Evolutionary conservation across 2,888 invertebrate species (phyloP), one percentile per base, ranked within the genome.

Genomic region (Stenchaetothrips biformis): DNA sequence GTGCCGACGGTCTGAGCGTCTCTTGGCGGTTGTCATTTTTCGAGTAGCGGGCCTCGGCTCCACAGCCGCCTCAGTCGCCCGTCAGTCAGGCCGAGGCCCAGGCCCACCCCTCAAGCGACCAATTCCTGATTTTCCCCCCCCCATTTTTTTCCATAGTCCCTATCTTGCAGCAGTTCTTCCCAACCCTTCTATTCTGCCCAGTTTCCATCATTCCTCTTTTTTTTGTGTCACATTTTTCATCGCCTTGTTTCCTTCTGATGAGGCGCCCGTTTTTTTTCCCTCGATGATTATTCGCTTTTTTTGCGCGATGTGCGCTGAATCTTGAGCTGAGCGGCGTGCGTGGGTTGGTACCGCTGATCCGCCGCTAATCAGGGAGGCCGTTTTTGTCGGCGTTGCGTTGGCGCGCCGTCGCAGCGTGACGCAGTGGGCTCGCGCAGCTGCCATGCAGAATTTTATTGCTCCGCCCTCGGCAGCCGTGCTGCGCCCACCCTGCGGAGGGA

Each of bases 401-500:
- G 37, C 37, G 37, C 37, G 37, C 37, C 4, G 37, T 37, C 37
- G 37, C 37, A 37, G 59, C 18, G 59, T 16, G 13, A 16, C 13
- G 59, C 59, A 13, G 8, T 59, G 11, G 25, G 25, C 67, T 74
- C 67, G 67, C 25, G 67, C 67, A 74, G 67, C 67, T 74, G 67
- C 67, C 67, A 74, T 74, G 67, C 67, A 74, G 67, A 74, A 74
- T 74, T 74, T 74, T 74, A 74, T 74, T 74, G 67, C 67, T 21
- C 67, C 25, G 37, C 37, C 53, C 53, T 53, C 53, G 53, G 13
- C 18, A 53, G 53, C 18, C 25, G 7, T 4, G 67, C 67, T 74
- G 67, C 53, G 13, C 59, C 2, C 59, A 9, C 59, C 59, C 59
- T 59, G 59, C 59, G 13, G 16, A 13, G 59, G 8, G 18, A 59